These are phyloP conservation scores for Dasypus novemcinctus DNA, from an alignment of 2,113 vertebrate genomes.

Conservation along the genomic window DNA sequence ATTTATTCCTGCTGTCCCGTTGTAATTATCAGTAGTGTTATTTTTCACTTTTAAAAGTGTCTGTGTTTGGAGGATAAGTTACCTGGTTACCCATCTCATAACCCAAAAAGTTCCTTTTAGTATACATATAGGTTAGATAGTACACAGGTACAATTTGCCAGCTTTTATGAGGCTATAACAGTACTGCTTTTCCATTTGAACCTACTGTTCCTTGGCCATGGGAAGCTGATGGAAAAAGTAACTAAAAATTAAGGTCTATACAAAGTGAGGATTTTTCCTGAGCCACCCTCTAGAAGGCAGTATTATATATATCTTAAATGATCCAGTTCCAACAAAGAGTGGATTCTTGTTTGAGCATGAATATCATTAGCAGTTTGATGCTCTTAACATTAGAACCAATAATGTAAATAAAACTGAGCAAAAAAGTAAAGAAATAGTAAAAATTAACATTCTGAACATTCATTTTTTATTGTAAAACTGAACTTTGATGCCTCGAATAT, in stretches of 20 bases:
- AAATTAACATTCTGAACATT: constrained; percentile 60
- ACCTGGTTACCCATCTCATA: constrained; percentile 34
- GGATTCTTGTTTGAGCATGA: background rate
- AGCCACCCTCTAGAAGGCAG: constrained; percentile 48
- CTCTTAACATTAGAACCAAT: constrained; percentile 9
- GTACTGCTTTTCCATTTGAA: constrained; percentile 35
- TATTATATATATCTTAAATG: background rate
- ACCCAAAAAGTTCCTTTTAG: background rate
- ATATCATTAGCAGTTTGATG: constrained; percentile 46
- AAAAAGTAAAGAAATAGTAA: constrained; percentile 38
- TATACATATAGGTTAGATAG: constrained; percentile 44
- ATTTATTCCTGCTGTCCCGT: background rate
- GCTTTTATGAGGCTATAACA: constrained; percentile 26
- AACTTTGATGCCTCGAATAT: constrained; percentile 53
- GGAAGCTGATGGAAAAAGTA: constrained; percentile 49
- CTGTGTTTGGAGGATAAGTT: constrained; percentile 39
- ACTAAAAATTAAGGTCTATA: constrained; percentile 8
- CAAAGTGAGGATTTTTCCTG: constrained; percentile 37
- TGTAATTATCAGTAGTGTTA: constrained; percentile 4
- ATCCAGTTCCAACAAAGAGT: background rate
- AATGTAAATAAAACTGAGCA: constrained; percentile 35
- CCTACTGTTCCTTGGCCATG: constrained; percentile 43
- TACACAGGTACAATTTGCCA: constrained; percentile 47
- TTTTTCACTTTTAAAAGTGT: constrained; percentile 38
- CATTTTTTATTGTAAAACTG: constrained; percentile 47